Percentiles rank a stretch among this genome's conserved stretches.
These are phyloP conservation scores for Lutjanus erythropterus DNA, from an alignment of 2,113 vertebrate genomes.

Conservation along the genomic window DNA sequence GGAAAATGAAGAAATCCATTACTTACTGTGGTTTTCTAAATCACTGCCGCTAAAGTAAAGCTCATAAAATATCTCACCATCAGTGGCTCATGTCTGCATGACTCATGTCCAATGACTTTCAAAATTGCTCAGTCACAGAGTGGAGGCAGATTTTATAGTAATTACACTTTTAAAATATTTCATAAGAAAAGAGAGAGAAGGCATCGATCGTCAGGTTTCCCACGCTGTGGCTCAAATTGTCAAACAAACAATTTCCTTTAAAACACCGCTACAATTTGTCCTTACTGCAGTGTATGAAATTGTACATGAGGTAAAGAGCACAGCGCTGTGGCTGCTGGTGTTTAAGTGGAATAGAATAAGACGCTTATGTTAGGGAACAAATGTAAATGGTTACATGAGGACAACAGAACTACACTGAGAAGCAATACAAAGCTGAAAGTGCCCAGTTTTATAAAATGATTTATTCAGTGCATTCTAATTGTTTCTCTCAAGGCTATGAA, in stretches of 20 bases:
- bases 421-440: neutral
- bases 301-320: neutral
- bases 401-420: neutral
- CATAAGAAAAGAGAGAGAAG: neutral
- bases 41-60: neutral
- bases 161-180: neutral
- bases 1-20: neutral
- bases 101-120: neutral
- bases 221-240: no score
- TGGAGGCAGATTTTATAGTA: neutral
- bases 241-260: no score
- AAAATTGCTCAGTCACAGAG: neutral
- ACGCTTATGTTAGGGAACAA: neutral
- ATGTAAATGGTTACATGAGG: neutral
- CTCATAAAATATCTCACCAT: neutral
- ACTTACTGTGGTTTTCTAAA: neutral
- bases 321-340: neutral
- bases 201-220: no score
- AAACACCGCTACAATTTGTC: neutral
- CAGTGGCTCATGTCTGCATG: neutral
- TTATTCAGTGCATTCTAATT: neutral
- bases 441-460: neutral
- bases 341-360: neutral
- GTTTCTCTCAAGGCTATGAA: neutral
- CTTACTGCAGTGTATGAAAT: neutral